These are phyloP conservation scores for Paedocypris micromegethes DNA, from an alignment of 2,797 vertebrate species.

Conservation along the genomic window DNA sequence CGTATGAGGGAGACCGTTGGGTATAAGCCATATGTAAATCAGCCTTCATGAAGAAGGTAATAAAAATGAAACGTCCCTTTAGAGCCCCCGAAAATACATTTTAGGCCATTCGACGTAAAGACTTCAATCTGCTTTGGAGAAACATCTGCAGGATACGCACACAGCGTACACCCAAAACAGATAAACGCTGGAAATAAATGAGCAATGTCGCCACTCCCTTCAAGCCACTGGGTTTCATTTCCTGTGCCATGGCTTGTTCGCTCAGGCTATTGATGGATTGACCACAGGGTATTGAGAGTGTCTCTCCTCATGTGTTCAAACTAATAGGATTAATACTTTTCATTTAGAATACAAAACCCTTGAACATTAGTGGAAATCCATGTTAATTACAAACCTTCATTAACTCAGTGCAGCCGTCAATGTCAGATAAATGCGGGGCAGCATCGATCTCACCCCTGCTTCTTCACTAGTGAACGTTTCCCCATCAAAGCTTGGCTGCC, in stretches of 20 bases:
- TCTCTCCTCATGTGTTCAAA: conserved; percentile 52
- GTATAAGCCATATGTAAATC: conserved; percentile 62
- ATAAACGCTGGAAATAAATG: not conserved
- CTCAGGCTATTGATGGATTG: conserved; percentile 17
- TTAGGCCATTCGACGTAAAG: conserved; percentile 18
- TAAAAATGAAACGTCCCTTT: conserved; percentile 32
- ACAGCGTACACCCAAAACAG: not conserved
- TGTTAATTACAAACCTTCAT: conserved; percentile 79
- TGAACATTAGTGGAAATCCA: conserved; percentile 77
- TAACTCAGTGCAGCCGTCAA: conserved; percentile 79
- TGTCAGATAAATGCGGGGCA: conserved; percentile 72
- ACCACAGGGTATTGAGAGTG: conserved; percentile 42
- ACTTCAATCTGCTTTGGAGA: not conserved
- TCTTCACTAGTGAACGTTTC: conserved; percentile 54
- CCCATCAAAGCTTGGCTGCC: conserved; percentile 47
- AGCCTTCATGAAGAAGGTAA: conserved; percentile 35
- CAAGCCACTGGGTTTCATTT: conserved; percentile 17
- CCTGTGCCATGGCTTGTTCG: conserved; percentile 29
- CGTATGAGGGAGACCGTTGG: conserved; percentile 43
- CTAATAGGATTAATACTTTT: conserved; percentile 74
- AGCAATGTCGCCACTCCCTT: conserved; percentile 5
- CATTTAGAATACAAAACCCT: conserved; percentile 76
- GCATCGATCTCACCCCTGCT: conserved; percentile 65
- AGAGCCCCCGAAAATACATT: conserved; percentile 14
- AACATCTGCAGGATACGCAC: not conserved